Evolutionary conservation across 2,797 vertebrate species (phyloP), one percentile per base, ranked within the genome.

Genomic region (Falco cherrug): DNA sequence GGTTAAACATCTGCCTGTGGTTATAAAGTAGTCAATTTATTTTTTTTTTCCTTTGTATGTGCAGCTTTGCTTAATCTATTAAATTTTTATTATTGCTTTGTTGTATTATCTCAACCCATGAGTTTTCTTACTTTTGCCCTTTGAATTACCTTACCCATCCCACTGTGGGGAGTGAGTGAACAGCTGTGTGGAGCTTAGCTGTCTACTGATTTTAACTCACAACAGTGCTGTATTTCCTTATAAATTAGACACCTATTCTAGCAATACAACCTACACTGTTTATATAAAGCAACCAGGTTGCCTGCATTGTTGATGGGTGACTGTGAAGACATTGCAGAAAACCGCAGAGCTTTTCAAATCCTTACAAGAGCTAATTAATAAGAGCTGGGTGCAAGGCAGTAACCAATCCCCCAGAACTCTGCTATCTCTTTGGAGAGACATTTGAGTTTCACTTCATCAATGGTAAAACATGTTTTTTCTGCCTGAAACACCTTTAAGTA

Each of bases 321-420:
- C 33, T 73, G 18, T 54, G 65, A 84, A 64, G 41, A 2, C 28
- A 13, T 35, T 81, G 14, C 8, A 69, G 60, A 59, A 77, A 84
- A 56, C 7, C 17, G 84, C 43, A 47, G 33, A 60, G 6, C 10
- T 74, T 77, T 41, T 10, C 56, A 60, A 48, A 51, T 5, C 33
- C 17, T 90, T 64, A 74, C 0, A 0, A 69, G n/a, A 48, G 5
- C 1, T 39, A 35, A 45, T 41, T 59, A 1, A 2, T 54, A 51
- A 51, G 14, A 74, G 2, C 4, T 33, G 29, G 7, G 4, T 74
- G 29, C 26, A 85, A 60, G 5, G 5, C 22, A 57, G 3, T 16
- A 79, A 31, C 15, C 19, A 75, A 4, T 54, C 67, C 7, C 43
- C 19, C 9, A 45, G 50, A 80, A 68, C 15, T 74, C 25, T 50